Evolutionary conservation across 2,888 invertebrate species (phyloP), one percentile per base, ranked within the genome.

Genomic region (Drosophila recens): DNA sequence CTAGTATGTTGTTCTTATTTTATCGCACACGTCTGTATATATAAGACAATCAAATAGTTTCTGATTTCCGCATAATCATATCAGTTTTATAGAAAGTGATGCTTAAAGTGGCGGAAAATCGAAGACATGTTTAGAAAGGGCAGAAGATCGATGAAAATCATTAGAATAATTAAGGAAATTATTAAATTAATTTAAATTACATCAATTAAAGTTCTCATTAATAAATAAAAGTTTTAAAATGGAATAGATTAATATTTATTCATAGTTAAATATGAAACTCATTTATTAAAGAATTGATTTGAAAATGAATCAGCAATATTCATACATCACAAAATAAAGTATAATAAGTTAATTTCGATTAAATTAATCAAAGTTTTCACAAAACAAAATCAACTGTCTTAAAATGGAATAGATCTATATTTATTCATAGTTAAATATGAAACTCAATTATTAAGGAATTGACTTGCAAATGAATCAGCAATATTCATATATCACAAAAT

Each of bases 41-140:
- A 27, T 9, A 34, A 67, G 59, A 49, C 51, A 63, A 66, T 70
- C 66, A 15, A 45, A 38, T 51, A 11, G 46, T 6, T 30, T 10
- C 27, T 17, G 11, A 53, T 15, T 45, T 45, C 4, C 15, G 10
- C 3, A 27, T 38, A 46, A 36, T 46, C 15, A n/a, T 17, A 17
- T 17, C 17, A 17, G 1, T 17, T 17, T 17, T 17, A 17, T 17
- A 17, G 17, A 17, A 17, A 17, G 17, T 17, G 17, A 46, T 11
- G 15, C 6, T 6, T 23, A 34, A 56, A 56, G 45, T 34, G 15
- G 30, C 33, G 15, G 2, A 43, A 33, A 13, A 11, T 6, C 11
- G 2, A 2, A 49, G 17, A 17, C 6, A 17, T 13, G 40, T 2
- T 13, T 17, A 10, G 17, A 9, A 15, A 9, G 15, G 38, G 4